Evolutionary conservation across 2,888 invertebrate species (phyloP).

Genomic region (Spicauda simplicius): DNA sequence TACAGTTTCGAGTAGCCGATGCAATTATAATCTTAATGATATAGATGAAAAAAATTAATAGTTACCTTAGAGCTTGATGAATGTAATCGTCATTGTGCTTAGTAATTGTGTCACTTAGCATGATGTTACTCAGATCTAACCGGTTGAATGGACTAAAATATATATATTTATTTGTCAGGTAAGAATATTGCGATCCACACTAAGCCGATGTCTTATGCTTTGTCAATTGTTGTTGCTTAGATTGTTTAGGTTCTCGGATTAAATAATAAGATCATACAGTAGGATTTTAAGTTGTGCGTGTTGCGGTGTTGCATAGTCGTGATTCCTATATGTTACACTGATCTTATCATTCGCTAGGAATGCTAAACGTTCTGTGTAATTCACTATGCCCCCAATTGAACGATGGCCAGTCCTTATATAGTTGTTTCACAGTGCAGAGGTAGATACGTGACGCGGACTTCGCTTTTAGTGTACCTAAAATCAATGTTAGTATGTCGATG

Average conservation of each 20-base stretch:
- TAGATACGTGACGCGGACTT: conserved; percentile 11
- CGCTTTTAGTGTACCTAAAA: conserved; percentile 15
- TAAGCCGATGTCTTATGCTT: conserved; percentile 36
- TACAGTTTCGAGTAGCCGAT: conserved; percentile 78
- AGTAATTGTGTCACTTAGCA: conserved; percentile 78
- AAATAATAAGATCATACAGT: conserved; percentile 36
- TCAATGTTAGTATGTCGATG: neutral
- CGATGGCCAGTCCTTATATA: conserved; percentile 33
- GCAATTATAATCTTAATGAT: conserved; percentile 65
- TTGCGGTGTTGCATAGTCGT: conserved; percentile 32
- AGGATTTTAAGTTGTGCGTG: conserved; percentile 33
- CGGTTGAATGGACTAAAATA: conserved; percentile 51
- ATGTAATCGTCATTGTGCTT: conserved; percentile 84
- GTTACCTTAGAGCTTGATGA: conserved; percentile 81
- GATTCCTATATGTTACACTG: conserved; percentile 29
- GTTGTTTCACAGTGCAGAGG: conserved; percentile 7
- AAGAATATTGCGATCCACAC: conserved; percentile 33
- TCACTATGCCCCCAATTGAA: conserved; percentile 13
- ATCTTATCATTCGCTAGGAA: conserved; percentile 13
- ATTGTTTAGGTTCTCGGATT: conserved; percentile 33
- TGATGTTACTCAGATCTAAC: conserved; percentile 73
- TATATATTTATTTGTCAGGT: conserved; percentile 41
- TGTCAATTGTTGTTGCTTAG: conserved; percentile 36
- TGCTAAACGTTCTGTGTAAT: conserved; percentile 1
- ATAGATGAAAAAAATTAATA: conserved; percentile 72